These are phyloP conservation scores for Leptatherina wallacei DNA, from an alignment of 2,797 vertebrate genomes.

Conservation along the genomic window DNA sequence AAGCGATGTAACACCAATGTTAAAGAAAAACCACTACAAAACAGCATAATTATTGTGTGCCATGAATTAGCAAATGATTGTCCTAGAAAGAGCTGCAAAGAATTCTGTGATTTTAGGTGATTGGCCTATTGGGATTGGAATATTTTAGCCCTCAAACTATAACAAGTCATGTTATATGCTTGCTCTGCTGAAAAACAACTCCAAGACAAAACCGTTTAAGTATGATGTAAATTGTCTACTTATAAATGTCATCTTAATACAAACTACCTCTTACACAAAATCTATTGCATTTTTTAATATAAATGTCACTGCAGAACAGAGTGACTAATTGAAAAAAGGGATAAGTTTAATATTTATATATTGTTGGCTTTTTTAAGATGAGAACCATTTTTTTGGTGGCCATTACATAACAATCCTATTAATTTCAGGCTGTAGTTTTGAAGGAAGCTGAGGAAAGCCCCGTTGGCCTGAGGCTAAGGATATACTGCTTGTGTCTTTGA, in stretches of 20 bases:
- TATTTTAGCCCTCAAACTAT: conserved; percentile 46
- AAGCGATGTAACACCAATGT: not conserved
- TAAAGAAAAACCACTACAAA: not conserved
- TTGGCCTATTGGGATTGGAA: conserved; percentile 27
- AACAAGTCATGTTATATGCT: conserved; percentile 34
- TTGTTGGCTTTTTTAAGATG: not conserved
- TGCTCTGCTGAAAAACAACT: not conserved
- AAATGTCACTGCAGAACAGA: not conserved
- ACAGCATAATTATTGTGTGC: conserved; percentile 8
- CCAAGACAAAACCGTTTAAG: not conserved
- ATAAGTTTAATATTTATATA: not conserved
- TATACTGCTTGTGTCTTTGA: not conserved
- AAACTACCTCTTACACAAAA: not conserved
- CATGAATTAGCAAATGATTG: conserved; percentile 25
- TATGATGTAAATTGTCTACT: not conserved
- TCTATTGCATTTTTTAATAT: not conserved
- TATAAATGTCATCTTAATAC: not conserved
- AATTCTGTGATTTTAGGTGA: conserved; percentile 45
- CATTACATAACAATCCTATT: not conserved
- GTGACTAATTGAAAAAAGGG: not conserved
- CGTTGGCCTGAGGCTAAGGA: not conserved
- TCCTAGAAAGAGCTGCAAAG: conserved; percentile 23
- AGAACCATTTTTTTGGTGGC: not conserved
- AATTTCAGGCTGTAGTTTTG: not conserved
- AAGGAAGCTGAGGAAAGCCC: not conserved